phyloP scores from a whole-genome alignment of 2,888 invertebrate genomes.

The Brachylomia viminalis region DNA sequence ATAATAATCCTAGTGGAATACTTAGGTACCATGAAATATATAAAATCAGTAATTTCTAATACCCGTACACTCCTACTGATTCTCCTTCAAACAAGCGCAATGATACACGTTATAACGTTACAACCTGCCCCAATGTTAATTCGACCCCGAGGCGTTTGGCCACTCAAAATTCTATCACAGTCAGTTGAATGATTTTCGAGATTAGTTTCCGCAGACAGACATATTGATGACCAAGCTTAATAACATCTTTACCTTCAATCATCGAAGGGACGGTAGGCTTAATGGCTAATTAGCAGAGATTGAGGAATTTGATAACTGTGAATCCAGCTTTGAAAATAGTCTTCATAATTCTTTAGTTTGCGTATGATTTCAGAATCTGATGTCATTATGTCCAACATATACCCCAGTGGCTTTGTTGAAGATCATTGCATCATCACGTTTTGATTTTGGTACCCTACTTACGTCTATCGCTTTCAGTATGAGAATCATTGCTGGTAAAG shows the following conservation, averaged over 20 bases:
- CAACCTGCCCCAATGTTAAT: constrained; percentile 8
- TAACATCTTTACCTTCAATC: background rate
- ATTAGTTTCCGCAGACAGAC: constrained; percentile 28
- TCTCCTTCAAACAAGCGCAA: background rate
- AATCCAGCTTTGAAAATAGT: background rate
- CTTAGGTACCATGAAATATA: background rate
- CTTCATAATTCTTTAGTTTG: background rate
- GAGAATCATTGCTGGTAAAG: too few relatives aligned
- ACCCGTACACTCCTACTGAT: background rate
- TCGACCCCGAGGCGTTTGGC: constrained; percentile 33
- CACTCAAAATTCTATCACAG: constrained; percentile 52
- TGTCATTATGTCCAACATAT: too few relatives aligned
- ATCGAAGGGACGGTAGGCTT: background rate
- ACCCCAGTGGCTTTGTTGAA: too few relatives aligned
- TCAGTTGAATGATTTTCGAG: constrained; percentile 49
- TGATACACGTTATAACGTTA: background rate
- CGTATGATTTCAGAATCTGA: too few relatives aligned
- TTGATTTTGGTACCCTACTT: too few relatives aligned
- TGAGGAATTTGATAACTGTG: too few relatives aligned
- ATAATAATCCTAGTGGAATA: background rate
- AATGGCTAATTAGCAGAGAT: background rate
- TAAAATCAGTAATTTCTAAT: background rate
- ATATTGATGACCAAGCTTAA: constrained; percentile 2
- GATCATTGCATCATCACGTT: too few relatives aligned
- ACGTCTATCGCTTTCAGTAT: too few relatives aligned